These are phyloP conservation scores for Schizotus pectinicornis DNA, from an alignment of 2,888 invertebrate genomes.

Conservation along the genomic window DNA sequence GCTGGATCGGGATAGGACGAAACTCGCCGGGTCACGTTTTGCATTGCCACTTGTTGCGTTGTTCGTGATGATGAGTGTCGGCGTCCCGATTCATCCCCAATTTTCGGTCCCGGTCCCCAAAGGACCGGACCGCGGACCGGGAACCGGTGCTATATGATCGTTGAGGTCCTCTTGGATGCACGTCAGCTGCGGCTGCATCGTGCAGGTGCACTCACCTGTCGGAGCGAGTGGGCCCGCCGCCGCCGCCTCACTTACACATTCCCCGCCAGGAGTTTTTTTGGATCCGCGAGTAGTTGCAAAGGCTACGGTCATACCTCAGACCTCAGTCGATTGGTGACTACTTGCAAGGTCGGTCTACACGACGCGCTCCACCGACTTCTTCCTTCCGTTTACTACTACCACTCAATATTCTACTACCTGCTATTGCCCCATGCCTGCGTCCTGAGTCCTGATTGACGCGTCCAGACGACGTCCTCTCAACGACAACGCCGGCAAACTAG, in stretches of 20 bases:
- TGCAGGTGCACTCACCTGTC: conserved; percentile 43
- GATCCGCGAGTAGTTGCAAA: conserved; percentile 22
- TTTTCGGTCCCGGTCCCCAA: no score
- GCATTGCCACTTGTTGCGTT: no score
- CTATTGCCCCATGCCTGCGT: no score
- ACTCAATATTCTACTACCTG: not conserved
- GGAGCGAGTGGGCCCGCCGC: conserved; percentile 28
- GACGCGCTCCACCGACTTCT: conserved; percentile 12
- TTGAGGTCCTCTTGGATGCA: conserved; percentile 3
- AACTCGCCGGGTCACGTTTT: no score
- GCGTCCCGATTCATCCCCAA: no score
- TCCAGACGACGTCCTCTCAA: no score
- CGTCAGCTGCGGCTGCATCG: conserved; percentile 16
- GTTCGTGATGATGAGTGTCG: no score
- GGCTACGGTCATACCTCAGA: conserved; percentile 33
- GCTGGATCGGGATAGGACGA: no score
- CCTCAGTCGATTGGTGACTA: conserved; percentile 36
- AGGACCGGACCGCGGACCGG: conserved; percentile 1
- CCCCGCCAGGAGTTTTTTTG: conserved; percentile 40
- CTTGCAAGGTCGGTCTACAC: conserved; percentile 31
- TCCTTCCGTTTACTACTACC: not conserved
- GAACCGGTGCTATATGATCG: conserved; percentile 21
- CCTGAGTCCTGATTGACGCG: no score
- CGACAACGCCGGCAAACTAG: no score
- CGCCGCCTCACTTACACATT: conserved; percentile 40